Percentiles rank a stretch among this genome's conserved stretches.
These are phyloP conservation scores for Cephus cinctus DNA, from an alignment of 1,140 invertebrate genomes.

Conservation along the genomic window DNA sequence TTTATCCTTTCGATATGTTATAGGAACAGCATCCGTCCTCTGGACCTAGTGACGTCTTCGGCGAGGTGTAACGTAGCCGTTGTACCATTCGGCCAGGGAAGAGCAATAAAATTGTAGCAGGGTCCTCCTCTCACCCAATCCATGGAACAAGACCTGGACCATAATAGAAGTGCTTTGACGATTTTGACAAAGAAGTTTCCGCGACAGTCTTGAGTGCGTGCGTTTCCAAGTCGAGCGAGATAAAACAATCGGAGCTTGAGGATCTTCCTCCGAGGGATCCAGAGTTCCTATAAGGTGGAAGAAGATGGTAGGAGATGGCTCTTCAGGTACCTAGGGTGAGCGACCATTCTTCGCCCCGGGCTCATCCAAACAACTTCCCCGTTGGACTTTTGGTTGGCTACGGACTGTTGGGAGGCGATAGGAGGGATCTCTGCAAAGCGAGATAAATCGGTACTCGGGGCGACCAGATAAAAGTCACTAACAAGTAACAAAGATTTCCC, in stretches of 20 bases:
- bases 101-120: neutral
- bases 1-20: no score
- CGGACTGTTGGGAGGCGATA: conserved; percentile 5
- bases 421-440: conserved; percentile 9
- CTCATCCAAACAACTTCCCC: neutral
- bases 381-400: neutral
- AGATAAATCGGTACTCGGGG: conserved; percentile 38
- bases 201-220: neutral
- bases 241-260: neutral
- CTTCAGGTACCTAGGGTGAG: neutral
- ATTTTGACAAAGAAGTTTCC: no score
- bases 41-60: no score
- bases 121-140: neutral
- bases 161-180: neutral
- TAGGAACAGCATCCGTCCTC: no score
- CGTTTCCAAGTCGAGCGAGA: neutral
- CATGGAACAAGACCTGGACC: neutral
- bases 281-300: no score
- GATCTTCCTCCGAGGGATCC: neutral
- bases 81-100: no score
- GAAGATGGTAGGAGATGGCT: no score
- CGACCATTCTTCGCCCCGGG: neutral
- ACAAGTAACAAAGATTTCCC: conserved; percentile 38
- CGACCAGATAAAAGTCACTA: conserved; percentile 40
- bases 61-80: no score